phyloP scores from a whole-genome alignment of 1,140 invertebrate genomes.

The Ips typographus region DNA sequence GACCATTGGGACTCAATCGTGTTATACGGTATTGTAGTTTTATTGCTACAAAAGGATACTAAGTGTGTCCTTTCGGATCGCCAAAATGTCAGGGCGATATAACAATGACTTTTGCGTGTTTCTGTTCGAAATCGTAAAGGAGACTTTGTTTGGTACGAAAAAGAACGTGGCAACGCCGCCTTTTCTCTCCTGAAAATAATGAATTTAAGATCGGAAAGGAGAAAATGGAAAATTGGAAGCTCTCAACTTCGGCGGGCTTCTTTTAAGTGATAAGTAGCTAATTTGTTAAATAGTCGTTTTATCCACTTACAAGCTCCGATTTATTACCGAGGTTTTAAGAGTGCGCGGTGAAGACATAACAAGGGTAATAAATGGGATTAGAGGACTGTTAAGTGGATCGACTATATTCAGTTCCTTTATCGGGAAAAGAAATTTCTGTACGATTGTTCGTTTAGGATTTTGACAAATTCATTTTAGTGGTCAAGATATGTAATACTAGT shows the following conservation, averaged over 20 bases:
- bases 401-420: too few species aligned
- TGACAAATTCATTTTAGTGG: too few species aligned
- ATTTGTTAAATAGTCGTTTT: slow-evolving; percentile 30
- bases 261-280: slow-evolving; percentile 32
- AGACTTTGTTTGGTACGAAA: not conserved
- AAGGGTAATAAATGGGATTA: slow-evolving; percentile 12
- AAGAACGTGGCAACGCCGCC: not conserved
- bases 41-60: slow-evolving; percentile 29
- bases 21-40: slow-evolving; percentile 37
- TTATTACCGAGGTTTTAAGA: slow-evolving; percentile 29
- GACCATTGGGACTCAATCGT: slow-evolving; percentile 33
- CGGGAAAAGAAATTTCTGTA: too few species aligned
- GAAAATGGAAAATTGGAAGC: slow-evolving; percentile 4
- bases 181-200: not conserved
- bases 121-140: not conserved
- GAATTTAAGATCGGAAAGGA: slow-evolving; percentile 28
- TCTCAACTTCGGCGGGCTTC: slow-evolving; percentile 18
- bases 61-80: slow-evolving; percentile 26
- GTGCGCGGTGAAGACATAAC: slow-evolving; percentile 23
- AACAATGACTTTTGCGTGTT: slow-evolving; percentile 12
- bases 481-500: too few species aligned
- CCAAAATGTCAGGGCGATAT: slow-evolving; percentile 4
- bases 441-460: too few species aligned
- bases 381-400: not conserved
- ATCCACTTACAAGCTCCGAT: slow-evolving; percentile 25